Evolutionary conservation across 2,888 invertebrate genomes (phyloP), one percentile per base, ranked within the genome.

Genomic region (Sarcophaga caerulescens): DNA sequence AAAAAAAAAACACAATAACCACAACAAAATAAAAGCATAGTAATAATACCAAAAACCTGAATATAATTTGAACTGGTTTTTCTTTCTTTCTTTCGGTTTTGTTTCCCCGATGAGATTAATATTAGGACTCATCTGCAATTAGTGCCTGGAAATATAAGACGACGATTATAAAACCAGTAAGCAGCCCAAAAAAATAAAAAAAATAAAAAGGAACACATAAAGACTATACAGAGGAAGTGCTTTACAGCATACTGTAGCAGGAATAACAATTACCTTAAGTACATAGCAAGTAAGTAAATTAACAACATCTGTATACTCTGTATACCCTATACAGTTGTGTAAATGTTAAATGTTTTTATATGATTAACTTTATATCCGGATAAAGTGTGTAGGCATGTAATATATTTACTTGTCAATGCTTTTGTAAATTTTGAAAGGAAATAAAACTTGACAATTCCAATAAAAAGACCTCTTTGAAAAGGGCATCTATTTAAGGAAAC

Each of bases 111-210:
- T 23, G 74, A 84, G 77, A 83, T 84, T 84, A 78, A 83, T 81
- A 70, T 81, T 81, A 65, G 70, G 62, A 70, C 81, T 84, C 81
- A 78, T 84, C 81, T 75, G 77, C 74, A 86, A 86, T 86, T 86
- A 86, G 81, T 81, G 77, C 44, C 65, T 74, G 65, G 66, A 86
- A 75, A 66, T 69, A 47, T 69, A 73, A 66, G 75, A 84, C 75
- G 69, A 63, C 65, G 75, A 79, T 79, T 79, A 70, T 4, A 10
- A 63, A 45, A 25, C 45, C 59, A 63, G 21, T 45, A 35, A 35
- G 35, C 45, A 79, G 25, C 17, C 23, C 17, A 68, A 52, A 11
- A 8, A 73, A 62, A 68, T 35, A 63, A 5, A 66, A 19, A 35
- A 12, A 8, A 45, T 12, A 8, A 14, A 62, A 47, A 62, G 1